Percentiles rank a stretch among this genome's conserved stretches.
Conservation (phyloP, 2,113 vertebrate genomes). For the Sinocyclocheilus grahami region DNA sequence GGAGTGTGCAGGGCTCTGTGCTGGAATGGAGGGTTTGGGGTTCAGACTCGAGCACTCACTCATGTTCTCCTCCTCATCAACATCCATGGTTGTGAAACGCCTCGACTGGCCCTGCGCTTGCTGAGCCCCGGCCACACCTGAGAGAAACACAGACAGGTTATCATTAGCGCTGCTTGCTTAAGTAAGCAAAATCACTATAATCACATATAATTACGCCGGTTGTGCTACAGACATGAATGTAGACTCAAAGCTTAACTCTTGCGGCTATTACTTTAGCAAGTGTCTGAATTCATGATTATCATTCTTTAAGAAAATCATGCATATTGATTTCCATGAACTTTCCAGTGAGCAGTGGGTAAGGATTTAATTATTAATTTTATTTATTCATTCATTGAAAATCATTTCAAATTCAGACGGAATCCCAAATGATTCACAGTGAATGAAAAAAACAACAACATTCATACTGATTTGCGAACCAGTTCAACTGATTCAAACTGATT, state of each 20-base stretch:
- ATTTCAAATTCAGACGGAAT: neutral
- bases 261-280: neutral
- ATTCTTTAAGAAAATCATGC: neutral
- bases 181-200: neutral
- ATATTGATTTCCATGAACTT: neutral
- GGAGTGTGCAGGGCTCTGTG: neutral
- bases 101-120: constrained; percentile 80
- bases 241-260: too few relatives aligned
- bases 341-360: neutral
- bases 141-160: constrained; percentile 64
- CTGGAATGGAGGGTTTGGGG: neutral
- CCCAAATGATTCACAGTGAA: neutral
- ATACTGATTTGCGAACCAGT: neutral
- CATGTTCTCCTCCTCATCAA: constrained; percentile 96
- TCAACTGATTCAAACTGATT: neutral
- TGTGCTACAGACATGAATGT: neutral
- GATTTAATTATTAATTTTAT: too few relatives aligned
- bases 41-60: constrained; percentile 83
- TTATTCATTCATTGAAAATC: too few relatives aligned
- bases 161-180: neutral
- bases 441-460: neutral
- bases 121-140: constrained; percentile 79
- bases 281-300: neutral
- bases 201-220: neutral
- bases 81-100: constrained; percentile 81